Percentiles rank a stretch among this genome's conserved stretches.
Evolutionary conservation across 64 coral and sea anemone genomes (phyloP).

Genomic region (Porites lutea): DNA sequence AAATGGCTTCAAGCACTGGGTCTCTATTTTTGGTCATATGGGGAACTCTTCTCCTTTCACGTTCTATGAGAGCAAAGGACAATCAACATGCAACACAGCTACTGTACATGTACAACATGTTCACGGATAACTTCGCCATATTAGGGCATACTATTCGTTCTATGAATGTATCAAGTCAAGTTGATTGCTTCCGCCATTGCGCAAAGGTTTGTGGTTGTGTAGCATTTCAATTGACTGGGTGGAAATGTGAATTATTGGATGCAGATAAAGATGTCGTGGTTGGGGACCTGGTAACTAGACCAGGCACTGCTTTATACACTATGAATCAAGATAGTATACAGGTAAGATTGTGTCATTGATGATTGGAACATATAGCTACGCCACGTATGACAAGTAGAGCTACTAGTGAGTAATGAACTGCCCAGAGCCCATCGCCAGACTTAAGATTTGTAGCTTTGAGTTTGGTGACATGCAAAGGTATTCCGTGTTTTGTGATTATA

Average conservation of each 20-base stretch:
- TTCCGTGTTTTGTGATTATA: no score
- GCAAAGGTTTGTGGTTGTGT: slow-evolving; percentile 16
- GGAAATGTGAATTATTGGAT: slow-evolving; percentile 2
- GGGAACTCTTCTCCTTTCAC: no score
- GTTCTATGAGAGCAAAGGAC: neutral
- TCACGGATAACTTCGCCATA: neutral
- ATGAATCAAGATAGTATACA: neutral
- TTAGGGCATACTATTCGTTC: neutral
- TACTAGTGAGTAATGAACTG: no score
- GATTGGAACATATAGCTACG: no score
- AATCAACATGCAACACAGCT: neutral
- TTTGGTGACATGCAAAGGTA: no score
- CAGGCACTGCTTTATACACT: neutral
- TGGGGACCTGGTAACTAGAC: neutral
- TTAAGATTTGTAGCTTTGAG: no score
- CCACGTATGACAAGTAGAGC: no score
- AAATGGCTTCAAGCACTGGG: no score
- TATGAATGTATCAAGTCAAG: neutral
- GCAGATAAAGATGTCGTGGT: neutral
- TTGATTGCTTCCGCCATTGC: slow-evolving; percentile 31
- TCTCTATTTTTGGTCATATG: no score
- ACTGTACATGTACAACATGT: neutral
- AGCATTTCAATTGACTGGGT: slow-evolving; percentile 14
- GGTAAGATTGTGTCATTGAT: neutral
- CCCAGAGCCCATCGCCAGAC: no score